phyloP scores from a whole-genome alignment of 2,888 invertebrate genomes.

The Isotomurus palustris region DNA sequence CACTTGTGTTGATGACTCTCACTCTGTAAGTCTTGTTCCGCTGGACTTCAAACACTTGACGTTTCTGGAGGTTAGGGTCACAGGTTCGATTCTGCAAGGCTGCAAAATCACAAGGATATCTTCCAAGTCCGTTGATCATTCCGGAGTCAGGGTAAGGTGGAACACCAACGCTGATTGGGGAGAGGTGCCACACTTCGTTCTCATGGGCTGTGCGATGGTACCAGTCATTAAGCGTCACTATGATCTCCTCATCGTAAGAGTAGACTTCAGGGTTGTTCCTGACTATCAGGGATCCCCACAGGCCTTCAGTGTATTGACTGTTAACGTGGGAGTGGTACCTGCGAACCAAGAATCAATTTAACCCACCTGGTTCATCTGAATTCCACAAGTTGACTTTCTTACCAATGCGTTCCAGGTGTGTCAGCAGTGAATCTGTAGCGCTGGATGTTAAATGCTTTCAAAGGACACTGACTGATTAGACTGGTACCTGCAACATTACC shows the following conservation, averaged over 20 bases:
- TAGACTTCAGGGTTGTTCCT: constrained; percentile 10
- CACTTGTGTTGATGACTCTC: constrained; percentile 30
- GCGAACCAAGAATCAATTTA: background rate
- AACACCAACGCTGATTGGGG: constrained; percentile 2
- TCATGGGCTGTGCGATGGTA: constrained; percentile 28
- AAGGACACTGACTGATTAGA: constrained; percentile 32
- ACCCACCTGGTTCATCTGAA: too few relatives aligned
- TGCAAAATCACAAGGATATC: constrained; percentile 24
- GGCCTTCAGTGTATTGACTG: constrained; percentile 37
- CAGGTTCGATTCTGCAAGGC: constrained; percentile 2
- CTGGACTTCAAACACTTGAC: constrained; percentile 12
- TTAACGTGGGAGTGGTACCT: constrained; percentile 32
- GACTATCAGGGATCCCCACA: constrained; percentile 35
- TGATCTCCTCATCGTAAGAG: constrained; percentile 30
- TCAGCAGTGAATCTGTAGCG: constrained; percentile 17
- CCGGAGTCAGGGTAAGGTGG: constrained; percentile 28
- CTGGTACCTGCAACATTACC: too few relatives aligned
- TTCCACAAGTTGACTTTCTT: background rate
- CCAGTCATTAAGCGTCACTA: constrained; percentile 34
- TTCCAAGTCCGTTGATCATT: constrained; percentile 31
- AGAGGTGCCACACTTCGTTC: constrained; percentile 25
- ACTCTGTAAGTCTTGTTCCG: constrained; percentile 20
- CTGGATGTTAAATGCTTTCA: constrained; percentile 13
- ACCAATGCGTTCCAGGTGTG: constrained; percentile 35
- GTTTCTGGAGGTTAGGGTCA: background rate